Evolutionary conservation across 1,140 invertebrate genomes (phyloP), one percentile per base, ranked within the genome.

Genomic region (Nilaparvata lugens): DNA sequence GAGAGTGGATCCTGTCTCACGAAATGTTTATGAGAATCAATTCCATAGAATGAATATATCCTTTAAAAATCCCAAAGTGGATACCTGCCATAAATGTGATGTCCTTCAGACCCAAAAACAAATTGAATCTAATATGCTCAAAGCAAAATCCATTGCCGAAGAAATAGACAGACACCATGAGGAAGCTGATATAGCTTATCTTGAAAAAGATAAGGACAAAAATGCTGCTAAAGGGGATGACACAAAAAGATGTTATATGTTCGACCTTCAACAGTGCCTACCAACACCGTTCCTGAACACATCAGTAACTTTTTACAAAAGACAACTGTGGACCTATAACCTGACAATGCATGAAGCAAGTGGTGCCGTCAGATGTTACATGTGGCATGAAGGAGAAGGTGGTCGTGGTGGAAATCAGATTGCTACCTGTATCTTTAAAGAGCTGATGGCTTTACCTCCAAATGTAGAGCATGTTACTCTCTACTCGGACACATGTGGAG

Each of bases 221-320:
- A 65, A 48, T 62, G 24, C 43, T 38, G 11, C 23, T 13, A 35
- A 60, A 64, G 13, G 59, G 64, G 48, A 25, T 59, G 23, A 19
- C 18, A 28, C 25, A 28, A 28, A 28, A 28, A 28, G 25, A 28
- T 28, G 43, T 40, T 65, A 56, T 65, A 55, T 60, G 19, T 72
- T 73, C 62, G 70, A 73, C 64, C 62, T 73, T 13, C 70, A 72
- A 62, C 70, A 74, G 55, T 72, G 68, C 62, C 19, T 45, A 45
- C 67, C 69, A 60, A 63, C 64, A 13, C 64, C 63, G 13, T 13
- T 56, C 40, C 58, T 73, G 7, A 56, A 62, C 48, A 66, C 66
- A 18, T 69, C 66, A 11, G 60, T 70, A 9, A 57, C 67, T 9
- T 72, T 69, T 66, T 75, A 74, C 59, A 69, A 70, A 62, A 55